Evolutionary conservation across 1,140 invertebrate genomes (phyloP), one percentile per base, ranked within the genome.

Genomic region (Drosophila dunni): DNA sequence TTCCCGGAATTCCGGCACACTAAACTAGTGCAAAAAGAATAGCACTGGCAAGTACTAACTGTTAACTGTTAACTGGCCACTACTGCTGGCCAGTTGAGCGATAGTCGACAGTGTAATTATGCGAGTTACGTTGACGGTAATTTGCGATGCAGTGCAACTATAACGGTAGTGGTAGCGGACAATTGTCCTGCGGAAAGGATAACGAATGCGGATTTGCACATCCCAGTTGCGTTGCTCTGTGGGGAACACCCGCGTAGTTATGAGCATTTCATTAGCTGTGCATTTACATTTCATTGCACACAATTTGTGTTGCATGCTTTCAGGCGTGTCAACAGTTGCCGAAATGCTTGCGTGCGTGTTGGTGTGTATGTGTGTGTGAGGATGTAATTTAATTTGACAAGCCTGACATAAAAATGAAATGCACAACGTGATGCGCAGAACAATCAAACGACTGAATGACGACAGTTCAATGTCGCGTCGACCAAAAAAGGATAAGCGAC

Each of bases 281-380:
- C 83, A 88, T 88, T 86, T 77, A 79, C 83, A 82, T 83, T 76
- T 86, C 71, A 86, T 77, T 88, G 83, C 83, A 76, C 83, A 64
- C 72, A 74, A 83, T 88, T 86, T 83, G 79, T 73, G 75, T 20
- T 75, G 70, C 69, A 74, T 68, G 58, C 24, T 38, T 46, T 45
- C 24, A 50, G 64, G 67, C 77, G 53, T 58, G 42, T 45, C 56
- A 60, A 71, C 75, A 75, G 53, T 72, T 79, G 75, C 60, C 76
- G 7, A 48, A 40, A 45, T 75, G 50, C 44, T 58, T 51, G 50
- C 20, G n/a, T 33, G 10, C 8, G 46, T 5, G 29, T 24, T 24
- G 48, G 51, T 46, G 48, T 45, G 42, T 29, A 5, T 11, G 45
- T 20, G 40, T 56, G 54, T 68, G 70, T 71, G 62, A 58, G 75